Percentiles rank a stretch among this genome's conserved stretches.
These are phyloP conservation scores for Habroteleia sp. DNA, from an alignment of 2,888 invertebrate species.

Conservation along the genomic window DNA sequence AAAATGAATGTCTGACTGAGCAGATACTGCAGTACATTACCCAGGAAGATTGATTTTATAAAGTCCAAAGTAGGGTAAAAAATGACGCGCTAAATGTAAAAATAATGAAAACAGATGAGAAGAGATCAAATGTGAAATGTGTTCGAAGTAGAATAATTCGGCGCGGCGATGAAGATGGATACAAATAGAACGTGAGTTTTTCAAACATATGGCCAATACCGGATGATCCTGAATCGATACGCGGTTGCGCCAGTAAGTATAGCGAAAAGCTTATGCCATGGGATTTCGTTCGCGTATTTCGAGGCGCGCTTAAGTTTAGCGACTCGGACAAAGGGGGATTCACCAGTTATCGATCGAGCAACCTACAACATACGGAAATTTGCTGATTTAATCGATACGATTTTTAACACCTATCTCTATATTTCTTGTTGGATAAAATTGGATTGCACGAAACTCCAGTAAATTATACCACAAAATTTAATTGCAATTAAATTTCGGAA, in stretches of 20 bases:
- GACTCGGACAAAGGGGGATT: not conserved
- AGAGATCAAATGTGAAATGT: conserved; percentile 50
- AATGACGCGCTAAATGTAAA: conserved; percentile 23
- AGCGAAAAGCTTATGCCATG: conserved; percentile 29
- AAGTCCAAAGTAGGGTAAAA: conserved; percentile 9
- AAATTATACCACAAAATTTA: no score
- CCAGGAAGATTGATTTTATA: conserved; percentile 36
- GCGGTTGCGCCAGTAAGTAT: not conserved
- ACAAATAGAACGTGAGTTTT: conserved; percentile 19
- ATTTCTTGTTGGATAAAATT: no score
- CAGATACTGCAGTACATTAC: conserved; percentile 4
- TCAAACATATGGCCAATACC: conserved; percentile 6
- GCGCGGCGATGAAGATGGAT: conserved; percentile 37
- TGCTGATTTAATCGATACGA: no score
- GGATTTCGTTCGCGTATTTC: conserved; percentile 18
- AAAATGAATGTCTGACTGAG: not conserved
- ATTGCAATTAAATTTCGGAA: no score
- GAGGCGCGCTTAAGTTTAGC: not conserved
- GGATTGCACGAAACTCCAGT: no score
- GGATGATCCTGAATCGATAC: not conserved
- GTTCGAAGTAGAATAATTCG: conserved; percentile 39
- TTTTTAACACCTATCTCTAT: no score
- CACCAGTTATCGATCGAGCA: no score
- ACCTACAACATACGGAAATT: no score
- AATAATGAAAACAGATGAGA: conserved; percentile 56